Conservation (phyloP, 1,140 invertebrate species). For the Panagrolaimus sp. region DNA sequence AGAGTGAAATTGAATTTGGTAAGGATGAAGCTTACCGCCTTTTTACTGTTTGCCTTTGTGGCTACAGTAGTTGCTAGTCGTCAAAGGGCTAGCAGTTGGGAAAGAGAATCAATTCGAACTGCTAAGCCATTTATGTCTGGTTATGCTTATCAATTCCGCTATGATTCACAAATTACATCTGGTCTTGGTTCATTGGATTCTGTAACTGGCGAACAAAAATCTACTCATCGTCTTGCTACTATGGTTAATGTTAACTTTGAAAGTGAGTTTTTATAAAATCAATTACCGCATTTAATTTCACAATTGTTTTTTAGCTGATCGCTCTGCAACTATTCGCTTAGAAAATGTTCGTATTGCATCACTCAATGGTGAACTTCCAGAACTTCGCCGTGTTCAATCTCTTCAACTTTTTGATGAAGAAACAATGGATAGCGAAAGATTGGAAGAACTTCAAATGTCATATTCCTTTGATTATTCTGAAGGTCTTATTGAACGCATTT, state of each 20-base stretch:
- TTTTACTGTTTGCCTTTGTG: no score
- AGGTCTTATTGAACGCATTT: constrained; percentile 26
- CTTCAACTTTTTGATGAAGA: neutral
- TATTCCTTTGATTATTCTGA: constrained; percentile 12
- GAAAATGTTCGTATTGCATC: neutral
- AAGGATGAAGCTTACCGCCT: no score
- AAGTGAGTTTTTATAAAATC: no score
- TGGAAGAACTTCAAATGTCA: constrained; percentile 17
- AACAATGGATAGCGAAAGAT: constrained; percentile 9
- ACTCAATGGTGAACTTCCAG: constrained; percentile 5
- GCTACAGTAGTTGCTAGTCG: no score
- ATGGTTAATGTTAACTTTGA: no score
- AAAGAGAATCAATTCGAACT: no score
- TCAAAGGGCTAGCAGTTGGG: no score
- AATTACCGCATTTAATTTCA: neutral
- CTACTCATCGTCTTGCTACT: no score
- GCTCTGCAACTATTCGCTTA: constrained; percentile 5
- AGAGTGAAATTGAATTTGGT: no score
- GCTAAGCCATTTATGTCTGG: neutral
- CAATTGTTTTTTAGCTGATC: neutral
- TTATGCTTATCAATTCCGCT: neutral
- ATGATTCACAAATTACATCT: neutral
- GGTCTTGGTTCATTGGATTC: neutral
- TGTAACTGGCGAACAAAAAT: no score
- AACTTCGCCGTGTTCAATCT: neutral